These are phyloP conservation scores for Myopa tessellatipennis DNA, from an alignment of 2,888 invertebrate species.

Conservation along the genomic window DNA sequence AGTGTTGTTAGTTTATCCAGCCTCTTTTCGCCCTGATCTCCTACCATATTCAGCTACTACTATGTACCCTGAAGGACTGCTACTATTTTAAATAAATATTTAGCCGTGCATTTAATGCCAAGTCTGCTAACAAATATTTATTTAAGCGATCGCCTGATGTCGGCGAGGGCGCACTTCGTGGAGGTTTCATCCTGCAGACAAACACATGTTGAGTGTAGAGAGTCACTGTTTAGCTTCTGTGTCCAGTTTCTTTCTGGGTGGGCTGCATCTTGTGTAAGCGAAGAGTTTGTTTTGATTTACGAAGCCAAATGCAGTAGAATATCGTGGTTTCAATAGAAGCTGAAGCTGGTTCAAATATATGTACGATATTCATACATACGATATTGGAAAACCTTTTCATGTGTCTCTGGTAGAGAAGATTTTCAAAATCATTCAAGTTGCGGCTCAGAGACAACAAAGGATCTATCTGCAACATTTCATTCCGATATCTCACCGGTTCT, in stretches of 20 bases:
- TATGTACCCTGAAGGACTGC: constrained; percentile 3
- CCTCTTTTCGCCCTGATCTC: background rate
- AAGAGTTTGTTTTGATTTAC: background rate
- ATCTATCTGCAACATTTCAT: no score
- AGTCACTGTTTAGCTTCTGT: background rate
- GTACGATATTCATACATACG: no score
- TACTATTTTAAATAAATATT: constrained; percentile 24
- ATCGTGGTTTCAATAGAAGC: background rate
- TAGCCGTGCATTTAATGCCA: constrained; percentile 4
- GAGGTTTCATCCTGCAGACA: background rate
- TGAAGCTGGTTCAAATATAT: no score
- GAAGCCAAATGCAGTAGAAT: background rate
- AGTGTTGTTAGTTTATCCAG: constrained; percentile 5
- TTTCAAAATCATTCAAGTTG: no score
- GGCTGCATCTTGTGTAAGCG: background rate
- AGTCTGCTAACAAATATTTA: background rate
- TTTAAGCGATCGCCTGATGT: constrained; percentile 5
- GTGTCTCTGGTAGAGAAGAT: no score
- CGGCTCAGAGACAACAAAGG: no score
- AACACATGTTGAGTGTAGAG: background rate
- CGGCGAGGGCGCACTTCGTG: background rate
- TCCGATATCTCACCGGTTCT: no score
- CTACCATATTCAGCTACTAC: background rate
- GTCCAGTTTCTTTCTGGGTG: constrained; percentile 31
- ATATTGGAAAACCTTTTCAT: no score